These are phyloP conservation scores for Sesia bembeciformis DNA, from an alignment of 2,888 invertebrate genomes.

Conservation along the genomic window DNA sequence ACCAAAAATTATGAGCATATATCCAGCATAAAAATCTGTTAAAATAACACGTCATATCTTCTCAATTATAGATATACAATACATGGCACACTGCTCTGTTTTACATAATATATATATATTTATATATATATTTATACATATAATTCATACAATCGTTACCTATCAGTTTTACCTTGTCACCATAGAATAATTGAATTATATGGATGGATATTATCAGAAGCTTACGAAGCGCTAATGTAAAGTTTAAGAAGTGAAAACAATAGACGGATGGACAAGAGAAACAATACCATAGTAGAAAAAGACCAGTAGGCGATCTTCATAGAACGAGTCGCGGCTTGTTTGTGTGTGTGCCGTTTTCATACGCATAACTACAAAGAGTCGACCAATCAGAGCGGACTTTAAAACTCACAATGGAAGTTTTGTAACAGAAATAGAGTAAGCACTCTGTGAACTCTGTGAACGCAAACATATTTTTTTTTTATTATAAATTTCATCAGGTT, in stretches of 20 bases:
- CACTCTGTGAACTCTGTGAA: too few relatives aligned
- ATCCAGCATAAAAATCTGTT: slow-evolving; percentile 68
- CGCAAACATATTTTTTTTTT: too few relatives aligned
- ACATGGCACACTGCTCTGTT: slow-evolving; percentile 71
- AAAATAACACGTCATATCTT: slow-evolving; percentile 62
- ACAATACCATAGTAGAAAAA: too few relatives aligned
- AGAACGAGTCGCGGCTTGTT: too few relatives aligned
- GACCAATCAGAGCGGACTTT: too few relatives aligned
- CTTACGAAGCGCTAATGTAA: slow-evolving; percentile 60
- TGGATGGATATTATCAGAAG: slow-evolving; percentile 71
- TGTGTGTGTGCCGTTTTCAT: too few relatives aligned
- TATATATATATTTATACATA: slow-evolving; percentile 43
- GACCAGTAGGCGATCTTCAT: too few relatives aligned
- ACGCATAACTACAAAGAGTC: too few relatives aligned
- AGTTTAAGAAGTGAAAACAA: slow-evolving; percentile 13
- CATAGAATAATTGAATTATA: slow-evolving; percentile 72
- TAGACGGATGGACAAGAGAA: slow-evolving; percentile 36
- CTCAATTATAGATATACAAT: slow-evolving; percentile 64
- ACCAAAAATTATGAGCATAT: slow-evolving; percentile 73
- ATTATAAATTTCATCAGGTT: too few relatives aligned
- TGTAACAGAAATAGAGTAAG: too few relatives aligned
- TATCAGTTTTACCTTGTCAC: slow-evolving; percentile 69
- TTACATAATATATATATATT: slow-evolving; percentile 14
- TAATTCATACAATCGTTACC: slow-evolving; percentile 54
- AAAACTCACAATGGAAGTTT: too few relatives aligned